Evolutionary conservation across 30 jellyfish, hydroid and myxozoan species (phyloP).

Genomic region (Mastigias papua): DNA sequence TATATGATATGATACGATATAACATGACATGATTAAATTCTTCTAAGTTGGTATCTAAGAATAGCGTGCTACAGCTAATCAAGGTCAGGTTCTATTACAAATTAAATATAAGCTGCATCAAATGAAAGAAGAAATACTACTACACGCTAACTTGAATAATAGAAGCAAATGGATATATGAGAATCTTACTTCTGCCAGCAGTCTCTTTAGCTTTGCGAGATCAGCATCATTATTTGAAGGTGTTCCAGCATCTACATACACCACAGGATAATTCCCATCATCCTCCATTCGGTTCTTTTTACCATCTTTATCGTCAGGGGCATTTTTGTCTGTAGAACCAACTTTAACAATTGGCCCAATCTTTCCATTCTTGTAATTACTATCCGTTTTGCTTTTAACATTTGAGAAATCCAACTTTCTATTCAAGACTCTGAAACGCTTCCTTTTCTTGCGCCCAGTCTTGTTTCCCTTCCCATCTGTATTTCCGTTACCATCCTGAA

Average conservation of each 20-base stretch:
- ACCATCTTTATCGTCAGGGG: neutral
- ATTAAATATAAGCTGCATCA: too few species aligned
- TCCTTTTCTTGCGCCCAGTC: slow-evolving; percentile 17
- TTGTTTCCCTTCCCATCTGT: slow-evolving; percentile 15
- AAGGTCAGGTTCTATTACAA: too few species aligned
- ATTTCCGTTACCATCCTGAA: slow-evolving; percentile 21
- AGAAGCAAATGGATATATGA: neutral
- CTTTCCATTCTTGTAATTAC: slow-evolving; percentile 20
- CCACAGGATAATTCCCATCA: neutral
- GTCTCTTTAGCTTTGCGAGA: slow-evolving; percentile 16
- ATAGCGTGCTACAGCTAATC: too few species aligned
- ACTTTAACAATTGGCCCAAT: neutral
- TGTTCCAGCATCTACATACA: slow-evolving; percentile 3
- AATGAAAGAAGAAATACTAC: too few species aligned
- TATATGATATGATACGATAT: too few species aligned
- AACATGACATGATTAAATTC: too few species aligned
- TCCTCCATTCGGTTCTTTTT: neutral
- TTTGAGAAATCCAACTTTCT: slow-evolving; percentile 55
- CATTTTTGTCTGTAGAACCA: neutral
- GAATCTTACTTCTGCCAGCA: slow-evolving; percentile 57
- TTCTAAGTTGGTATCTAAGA: too few species aligned
- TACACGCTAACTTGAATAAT: too few species aligned
- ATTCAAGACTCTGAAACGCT: slow-evolving; percentile 32
- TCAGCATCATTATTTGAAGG: slow-evolving; percentile 32
- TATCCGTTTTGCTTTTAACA: slow-evolving; percentile 62